Evolutionary conservation across 2,888 invertebrate species (phyloP).

Genomic region (Sycophila texana): DNA sequence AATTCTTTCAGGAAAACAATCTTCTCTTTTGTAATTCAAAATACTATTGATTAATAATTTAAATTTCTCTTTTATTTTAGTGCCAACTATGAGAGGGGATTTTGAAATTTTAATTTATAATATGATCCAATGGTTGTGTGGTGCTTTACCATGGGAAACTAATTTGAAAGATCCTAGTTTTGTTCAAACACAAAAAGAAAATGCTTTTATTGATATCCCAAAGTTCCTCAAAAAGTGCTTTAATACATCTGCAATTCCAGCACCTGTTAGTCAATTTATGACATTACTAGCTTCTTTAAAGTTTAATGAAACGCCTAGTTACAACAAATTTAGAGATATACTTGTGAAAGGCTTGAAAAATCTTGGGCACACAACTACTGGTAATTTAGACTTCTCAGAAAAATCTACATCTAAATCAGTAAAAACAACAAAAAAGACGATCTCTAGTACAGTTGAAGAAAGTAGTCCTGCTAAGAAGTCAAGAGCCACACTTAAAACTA

Average conservation of each 20-base stretch:
- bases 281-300: slow-evolving; percentile 82
- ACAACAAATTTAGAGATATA: slow-evolving; percentile 82
- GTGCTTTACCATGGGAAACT: slow-evolving; percentile 90
- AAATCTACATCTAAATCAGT: slow-evolving; percentile 47
- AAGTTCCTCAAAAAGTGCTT: slow-evolving; percentile 76
- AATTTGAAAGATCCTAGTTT: slow-evolving; percentile 79
- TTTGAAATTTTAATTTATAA: slow-evolving; percentile 96
- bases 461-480: slow-evolving; percentile 29
- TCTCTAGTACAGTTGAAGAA: slow-evolving; percentile 20
- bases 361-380: slow-evolving; percentile 78
- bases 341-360: slow-evolving; percentile 82
- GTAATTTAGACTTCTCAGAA: slow-evolving; percentile 79
- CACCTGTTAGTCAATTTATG: slow-evolving; percentile 77
- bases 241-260: slow-evolving; percentile 71
- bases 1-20: not conserved
- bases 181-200: slow-evolving; percentile 84
- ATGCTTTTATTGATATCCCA: slow-evolving; percentile 80
- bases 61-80: slow-evolving; percentile 66
- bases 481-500: slow-evolving; percentile 34
- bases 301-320: slow-evolving; percentile 85
- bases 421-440: slow-evolving; percentile 58
- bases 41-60: slow-evolving; percentile 14
- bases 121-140: slow-evolving; percentile 92
- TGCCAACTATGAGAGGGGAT: slow-evolving; percentile 92
- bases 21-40: not conserved